Conservation (phyloP, 2,888 invertebrate species). For the Neuroscelio doddi region DNA sequence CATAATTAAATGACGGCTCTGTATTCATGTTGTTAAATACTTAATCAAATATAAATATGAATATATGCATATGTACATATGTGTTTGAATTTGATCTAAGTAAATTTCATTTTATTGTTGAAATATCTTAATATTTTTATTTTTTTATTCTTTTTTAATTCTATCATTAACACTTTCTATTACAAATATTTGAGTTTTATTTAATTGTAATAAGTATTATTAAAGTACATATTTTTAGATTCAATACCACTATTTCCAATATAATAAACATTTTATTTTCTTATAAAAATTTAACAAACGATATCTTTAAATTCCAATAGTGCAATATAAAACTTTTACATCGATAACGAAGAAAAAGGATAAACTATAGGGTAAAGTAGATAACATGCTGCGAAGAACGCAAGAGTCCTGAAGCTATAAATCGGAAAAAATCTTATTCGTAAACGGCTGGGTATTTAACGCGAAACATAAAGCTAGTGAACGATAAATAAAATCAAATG, state of each 20-base stretch:
- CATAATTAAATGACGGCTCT: neutral
- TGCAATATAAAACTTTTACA: slow-evolving; percentile 35
- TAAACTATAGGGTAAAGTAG: slow-evolving; percentile 34
- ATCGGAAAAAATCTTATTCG: slow-evolving; percentile 61
- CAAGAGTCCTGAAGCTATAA: slow-evolving; percentile 48
- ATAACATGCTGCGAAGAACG: slow-evolving; percentile 29
- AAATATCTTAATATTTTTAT: too few relatives aligned
- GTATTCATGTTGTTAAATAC: too few relatives aligned
- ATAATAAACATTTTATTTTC: slow-evolving; percentile 11
- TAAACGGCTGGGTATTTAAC: slow-evolving; percentile 57
- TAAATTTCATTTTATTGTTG: too few relatives aligned
- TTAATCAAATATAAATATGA: too few relatives aligned
- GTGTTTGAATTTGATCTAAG: too few relatives aligned
- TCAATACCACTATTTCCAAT: neutral
- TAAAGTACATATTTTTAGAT: too few relatives aligned
- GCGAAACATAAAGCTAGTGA: slow-evolving; percentile 53
- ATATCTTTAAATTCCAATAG: slow-evolving; percentile 38
- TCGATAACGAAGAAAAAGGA: slow-evolving; percentile 35
- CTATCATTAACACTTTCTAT: too few relatives aligned
- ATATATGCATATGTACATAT: too few relatives aligned
- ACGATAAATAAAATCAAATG: slow-evolving; percentile 61
- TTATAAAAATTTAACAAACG: slow-evolving; percentile 18
- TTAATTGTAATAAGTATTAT: too few relatives aligned
- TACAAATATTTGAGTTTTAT: too few relatives aligned
- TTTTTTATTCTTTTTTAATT: too few relatives aligned